Evolutionary conservation across 2,888 invertebrate species (phyloP).

Genomic region (Campoplex nolae): DNA sequence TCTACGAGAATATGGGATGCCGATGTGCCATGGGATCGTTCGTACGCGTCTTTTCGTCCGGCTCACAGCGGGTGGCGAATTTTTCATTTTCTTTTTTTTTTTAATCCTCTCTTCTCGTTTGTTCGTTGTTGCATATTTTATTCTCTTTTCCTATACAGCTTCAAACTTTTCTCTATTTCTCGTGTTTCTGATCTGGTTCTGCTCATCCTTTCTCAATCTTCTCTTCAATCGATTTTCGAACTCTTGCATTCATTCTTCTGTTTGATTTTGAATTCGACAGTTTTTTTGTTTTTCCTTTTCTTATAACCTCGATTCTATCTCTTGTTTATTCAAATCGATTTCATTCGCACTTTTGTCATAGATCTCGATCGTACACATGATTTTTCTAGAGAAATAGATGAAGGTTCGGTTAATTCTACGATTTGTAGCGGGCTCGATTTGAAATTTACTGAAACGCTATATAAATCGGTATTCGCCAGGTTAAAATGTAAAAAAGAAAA

Average conservation of each 20-base stretch:
- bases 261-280: conserved; percentile 51
- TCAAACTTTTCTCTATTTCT: conserved; percentile 60
- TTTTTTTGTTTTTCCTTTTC: not conserved
- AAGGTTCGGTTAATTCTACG: not conserved
- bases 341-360: not conserved
- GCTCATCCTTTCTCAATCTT: not conserved
- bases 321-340: not conserved
- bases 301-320: too few species aligned
- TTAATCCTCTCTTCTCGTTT: conserved; percentile 61
- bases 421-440: not conserved
- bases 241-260: conserved; percentile 46
- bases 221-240: not conserved
- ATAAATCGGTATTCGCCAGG: not conserved
- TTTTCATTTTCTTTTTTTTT: conserved; percentile 70
- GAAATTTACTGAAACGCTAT: not conserved
- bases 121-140: not conserved
- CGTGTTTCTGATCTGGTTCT: conserved; percentile 18
- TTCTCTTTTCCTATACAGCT: conserved; percentile 60
- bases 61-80: conserved; percentile 81
- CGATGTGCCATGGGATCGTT: conserved; percentile 78
- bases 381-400: not conserved
- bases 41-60: conserved; percentile 78
- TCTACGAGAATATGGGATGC: conserved; percentile 73
- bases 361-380: not conserved
- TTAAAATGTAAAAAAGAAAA: not conserved